Evolutionary conservation across 2,888 invertebrate genomes (phyloP).

Genomic region (Leucophenga montana): DNA sequence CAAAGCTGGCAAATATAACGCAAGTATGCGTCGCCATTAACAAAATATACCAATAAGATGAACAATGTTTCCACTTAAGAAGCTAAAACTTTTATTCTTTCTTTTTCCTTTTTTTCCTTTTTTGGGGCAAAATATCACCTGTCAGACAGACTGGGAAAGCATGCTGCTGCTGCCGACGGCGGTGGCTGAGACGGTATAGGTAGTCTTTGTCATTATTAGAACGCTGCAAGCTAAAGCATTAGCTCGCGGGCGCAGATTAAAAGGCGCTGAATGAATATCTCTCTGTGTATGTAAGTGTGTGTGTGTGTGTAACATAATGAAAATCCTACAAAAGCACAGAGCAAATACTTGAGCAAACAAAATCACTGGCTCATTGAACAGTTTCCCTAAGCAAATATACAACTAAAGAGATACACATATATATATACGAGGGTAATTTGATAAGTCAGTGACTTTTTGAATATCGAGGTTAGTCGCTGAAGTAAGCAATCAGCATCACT

Average conservation of each 20-base stretch:
- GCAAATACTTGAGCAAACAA: conserved; percentile 37
- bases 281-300: conserved; percentile 29
- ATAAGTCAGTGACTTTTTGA: too few relatives aligned
- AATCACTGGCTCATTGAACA: conserved; percentile 48
- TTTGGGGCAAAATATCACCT: conserved; percentile 7
- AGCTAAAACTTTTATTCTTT: too few relatives aligned
- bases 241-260: neutral
- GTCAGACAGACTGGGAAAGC: neutral
- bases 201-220: neutral
- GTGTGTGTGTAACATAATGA: conserved; percentile 26
- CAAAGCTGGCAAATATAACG: neutral
- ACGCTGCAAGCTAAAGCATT: conserved; percentile 24
- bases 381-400: conserved; percentile 18
- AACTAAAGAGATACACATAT: neutral
- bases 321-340: conserved; percentile 28
- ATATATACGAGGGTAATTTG: too few relatives aligned
- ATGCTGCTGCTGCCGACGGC: neutral
- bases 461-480: too few relatives aligned
- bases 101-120: neutral
- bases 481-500: too few relatives aligned
- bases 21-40: neutral
- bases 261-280: neutral
- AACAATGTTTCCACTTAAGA: neutral
- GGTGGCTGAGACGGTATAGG: neutral
- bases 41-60: neutral